These are phyloP conservation scores for Brachycybe producta DNA, from an alignment of 2,888 invertebrate genomes.

Conservation along the genomic window DNA sequence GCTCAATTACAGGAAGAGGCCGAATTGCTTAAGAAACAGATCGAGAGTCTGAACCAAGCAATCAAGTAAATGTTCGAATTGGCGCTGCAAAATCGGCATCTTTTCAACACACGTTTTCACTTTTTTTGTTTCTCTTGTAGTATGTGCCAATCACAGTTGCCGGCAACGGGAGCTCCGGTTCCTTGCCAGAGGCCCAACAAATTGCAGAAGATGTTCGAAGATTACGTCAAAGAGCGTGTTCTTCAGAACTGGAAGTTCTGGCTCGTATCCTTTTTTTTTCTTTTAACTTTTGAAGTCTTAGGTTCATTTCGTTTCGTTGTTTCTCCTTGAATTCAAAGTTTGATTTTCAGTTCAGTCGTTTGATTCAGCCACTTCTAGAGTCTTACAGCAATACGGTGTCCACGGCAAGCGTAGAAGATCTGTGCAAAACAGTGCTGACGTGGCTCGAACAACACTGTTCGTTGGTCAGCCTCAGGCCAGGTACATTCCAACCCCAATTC, in stretches of 20 bases:
- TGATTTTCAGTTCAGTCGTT: conserved; percentile 73
- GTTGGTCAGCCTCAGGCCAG: conserved; percentile 80
- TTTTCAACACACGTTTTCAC: conserved; percentile 16
- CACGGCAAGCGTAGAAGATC: conserved; percentile 76
- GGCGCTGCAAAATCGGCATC: neutral
- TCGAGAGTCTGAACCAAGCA: conserved; percentile 77
- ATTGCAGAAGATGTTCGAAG: conserved; percentile 85
- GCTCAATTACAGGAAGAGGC: conserved; percentile 60
- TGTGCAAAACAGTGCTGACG: conserved; percentile 76
- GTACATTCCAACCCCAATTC: too few relatives aligned
- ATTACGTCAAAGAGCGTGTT: conserved; percentile 74
- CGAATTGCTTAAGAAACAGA: conserved; percentile 70
- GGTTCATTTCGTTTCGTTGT: neutral
- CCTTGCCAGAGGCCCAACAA: conserved; percentile 77
- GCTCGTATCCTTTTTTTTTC: conserved; percentile 59
- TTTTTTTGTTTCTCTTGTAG: conserved; percentile 40
- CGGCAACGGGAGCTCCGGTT: conserved; percentile 89
- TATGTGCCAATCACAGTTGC: conserved; percentile 83
- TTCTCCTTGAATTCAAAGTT: too few relatives aligned
- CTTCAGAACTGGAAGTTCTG: conserved; percentile 94
- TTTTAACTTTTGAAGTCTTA: neutral
- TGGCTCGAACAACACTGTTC: conserved; percentile 98
- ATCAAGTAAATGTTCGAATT: conserved; percentile 53
- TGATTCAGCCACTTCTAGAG: conserved; percentile 74
- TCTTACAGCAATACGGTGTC: conserved; percentile 87